Evolutionary conservation across 2,888 invertebrate species (phyloP).

Genomic region (Danaus chrysippus): DNA sequence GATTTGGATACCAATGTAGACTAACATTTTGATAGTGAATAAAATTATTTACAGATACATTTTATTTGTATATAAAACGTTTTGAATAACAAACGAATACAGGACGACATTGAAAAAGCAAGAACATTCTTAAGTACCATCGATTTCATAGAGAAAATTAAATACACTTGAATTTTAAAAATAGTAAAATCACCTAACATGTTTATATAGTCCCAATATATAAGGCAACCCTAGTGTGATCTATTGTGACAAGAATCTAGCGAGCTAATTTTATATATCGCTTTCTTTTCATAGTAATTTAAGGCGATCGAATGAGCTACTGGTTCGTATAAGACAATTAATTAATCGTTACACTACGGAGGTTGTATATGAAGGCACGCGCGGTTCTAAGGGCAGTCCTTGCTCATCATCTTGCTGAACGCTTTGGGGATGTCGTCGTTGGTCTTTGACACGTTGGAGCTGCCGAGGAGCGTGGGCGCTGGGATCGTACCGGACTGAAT

Average conservation of each 20-base stretch:
- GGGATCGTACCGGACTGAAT: conserved; percentile 85
- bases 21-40: no score
- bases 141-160: no score
- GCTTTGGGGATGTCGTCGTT: conserved; percentile 91
- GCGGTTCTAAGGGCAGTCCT: conserved; percentile 62
- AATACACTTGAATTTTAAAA: no score
- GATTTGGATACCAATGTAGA: no score
- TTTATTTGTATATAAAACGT: no score
- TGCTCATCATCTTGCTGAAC: conserved; percentile 79
- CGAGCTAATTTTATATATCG: not conserved
- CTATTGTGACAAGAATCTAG: not conserved
- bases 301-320: no score
- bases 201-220: not conserved
- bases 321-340: no score
- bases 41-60: no score
- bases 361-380: conserved; percentile 33
- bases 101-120: no score
- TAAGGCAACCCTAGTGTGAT: conserved; percentile 7
- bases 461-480: conserved; percentile 88
- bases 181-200: not conserved
- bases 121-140: no score
- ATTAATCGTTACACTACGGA: not conserved
- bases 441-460: conserved; percentile 85
- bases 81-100: no score
- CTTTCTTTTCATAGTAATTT: no score